These are phyloP conservation scores for Anoncus sp. DNA, from an alignment of 2,888 invertebrate species.

Conservation along the genomic window DNA sequence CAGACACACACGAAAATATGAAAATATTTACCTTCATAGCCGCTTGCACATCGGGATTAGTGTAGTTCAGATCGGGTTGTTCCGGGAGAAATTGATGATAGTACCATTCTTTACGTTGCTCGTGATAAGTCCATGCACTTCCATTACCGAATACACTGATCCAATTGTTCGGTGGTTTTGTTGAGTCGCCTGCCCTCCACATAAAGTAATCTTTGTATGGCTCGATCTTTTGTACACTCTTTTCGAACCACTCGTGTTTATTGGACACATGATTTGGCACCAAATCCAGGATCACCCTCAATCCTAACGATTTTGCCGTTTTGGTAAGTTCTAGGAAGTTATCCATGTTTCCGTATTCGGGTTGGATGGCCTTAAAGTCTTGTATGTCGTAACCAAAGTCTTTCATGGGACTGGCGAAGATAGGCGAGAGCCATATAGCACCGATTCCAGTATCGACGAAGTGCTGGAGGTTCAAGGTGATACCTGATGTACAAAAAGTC, in stretches of 20 bases:
- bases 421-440: conserved; percentile 93
- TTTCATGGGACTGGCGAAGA: conserved; percentile 92
- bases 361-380: conserved; percentile 89
- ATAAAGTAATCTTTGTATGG: conserved; percentile 84
- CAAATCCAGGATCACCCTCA: conserved; percentile 87
- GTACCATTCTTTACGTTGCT: conserved; percentile 83
- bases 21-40: conserved; percentile 79
- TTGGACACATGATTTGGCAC: conserved; percentile 86
- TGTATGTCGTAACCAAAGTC: conserved; percentile 96
- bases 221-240: conserved; percentile 75
- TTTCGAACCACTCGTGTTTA: conserved; percentile 85
- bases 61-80: conserved; percentile 86
- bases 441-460: conserved; percentile 89
- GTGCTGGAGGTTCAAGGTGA: conserved; percentile 86
- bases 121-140: conserved; percentile 84
- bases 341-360: conserved; percentile 89
- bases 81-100: conserved; percentile 84
- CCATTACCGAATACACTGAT: conserved; percentile 84
- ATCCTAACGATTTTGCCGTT: conserved; percentile 85
- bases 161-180: conserved; percentile 82
- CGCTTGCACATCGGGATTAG: conserved; percentile 77
- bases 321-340: conserved; percentile 88
- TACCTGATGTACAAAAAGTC: conserved; percentile 82
- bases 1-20: not conserved
- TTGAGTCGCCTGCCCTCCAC: conserved; percentile 80